Evolutionary conservation across 2,113 vertebrate species (phyloP), one percentile per base, ranked within the genome.

Genomic region (Anhinga anhinga): DNA sequence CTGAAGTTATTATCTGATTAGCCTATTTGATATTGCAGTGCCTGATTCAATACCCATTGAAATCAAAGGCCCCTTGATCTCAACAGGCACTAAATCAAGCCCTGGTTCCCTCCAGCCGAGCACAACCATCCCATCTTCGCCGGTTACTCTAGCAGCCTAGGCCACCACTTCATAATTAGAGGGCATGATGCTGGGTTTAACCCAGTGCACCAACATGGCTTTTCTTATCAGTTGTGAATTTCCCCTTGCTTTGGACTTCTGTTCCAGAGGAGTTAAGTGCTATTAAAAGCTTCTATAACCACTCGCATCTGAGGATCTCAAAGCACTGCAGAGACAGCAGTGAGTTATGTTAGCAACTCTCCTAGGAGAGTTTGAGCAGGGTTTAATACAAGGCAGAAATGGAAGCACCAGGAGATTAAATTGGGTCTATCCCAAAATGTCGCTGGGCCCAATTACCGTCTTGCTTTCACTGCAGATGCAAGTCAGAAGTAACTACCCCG

Each of bases 61-160:
- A 97, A 96, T 97, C 97, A 97, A 97, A 97, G 84, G 89, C 23
- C 82, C 65, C 89, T 95, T 95, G 93, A 97, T 95, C 94, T 93
- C 97, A 62, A 80, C 89, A 90, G 95, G 95, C 83, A 73, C 83
- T 95, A 72, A 96, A 91, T 89, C 86, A 82, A 91, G 93, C 77
- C 67, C 84, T 15, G 53, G 78, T 49, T 97, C 91, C 78, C 84
- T 85, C 93, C 89, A 97, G 94, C 96, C 1, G 20, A 87, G 91
- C 87, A 67, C 94, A 96, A 89, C 95, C 78, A 73, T 95, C 91
- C 91, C 4, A 0, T 80, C 93, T 76, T 91, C 62, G 32, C 83
- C 17, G 0, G 70, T 71, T 72, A 63, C 91, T 89, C 81, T 29
- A 22, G 65, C 93, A 95, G 87, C 89, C 86, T 56, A 58, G 94